Conservation (phyloP, 2,113 vertebrate species). For the Microcebus griseorufus region DNA sequence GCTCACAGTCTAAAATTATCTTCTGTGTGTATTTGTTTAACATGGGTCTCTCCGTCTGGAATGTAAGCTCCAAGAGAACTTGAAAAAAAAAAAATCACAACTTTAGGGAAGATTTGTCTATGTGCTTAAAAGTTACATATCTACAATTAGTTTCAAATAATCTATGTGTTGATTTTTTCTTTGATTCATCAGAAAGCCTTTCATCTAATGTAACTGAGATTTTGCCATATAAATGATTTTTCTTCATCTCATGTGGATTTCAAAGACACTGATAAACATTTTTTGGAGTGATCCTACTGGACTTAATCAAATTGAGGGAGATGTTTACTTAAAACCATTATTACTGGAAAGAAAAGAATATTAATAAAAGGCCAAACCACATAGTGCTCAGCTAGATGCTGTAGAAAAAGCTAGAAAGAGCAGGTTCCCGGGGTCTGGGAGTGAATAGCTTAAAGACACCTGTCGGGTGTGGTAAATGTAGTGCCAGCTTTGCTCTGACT, state of each 20-base stretch:
- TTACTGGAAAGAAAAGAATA: constrained; percentile 19
- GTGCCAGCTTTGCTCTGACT: neutral
- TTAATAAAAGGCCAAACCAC: constrained; percentile 16
- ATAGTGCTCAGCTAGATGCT: neutral
- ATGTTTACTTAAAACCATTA: constrained; percentile 11
- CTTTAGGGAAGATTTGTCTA: neutral
- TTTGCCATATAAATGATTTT: constrained; percentile 36
- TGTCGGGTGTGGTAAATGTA: neutral
- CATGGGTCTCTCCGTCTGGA: neutral
- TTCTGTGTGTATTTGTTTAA: neutral
- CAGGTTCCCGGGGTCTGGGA: neutral
- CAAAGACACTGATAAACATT: neutral
- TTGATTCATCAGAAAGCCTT: constrained; percentile 28
- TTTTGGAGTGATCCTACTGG: constrained; percentile 4
- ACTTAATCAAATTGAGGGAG: constrained; percentile 52
- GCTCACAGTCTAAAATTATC: neutral
- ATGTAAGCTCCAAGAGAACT: neutral
- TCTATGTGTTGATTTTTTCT: neutral
- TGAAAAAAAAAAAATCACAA: neutral
- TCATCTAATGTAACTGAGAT: neutral
- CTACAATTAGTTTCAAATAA: constrained; percentile 21
- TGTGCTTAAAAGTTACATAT: neutral
- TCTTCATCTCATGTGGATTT: constrained; percentile 30
- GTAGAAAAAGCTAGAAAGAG: neutral
- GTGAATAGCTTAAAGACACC: neutral